Conservation (phyloP, 2,113 vertebrate species). For the Poeciliopsis retropinna region DNA sequence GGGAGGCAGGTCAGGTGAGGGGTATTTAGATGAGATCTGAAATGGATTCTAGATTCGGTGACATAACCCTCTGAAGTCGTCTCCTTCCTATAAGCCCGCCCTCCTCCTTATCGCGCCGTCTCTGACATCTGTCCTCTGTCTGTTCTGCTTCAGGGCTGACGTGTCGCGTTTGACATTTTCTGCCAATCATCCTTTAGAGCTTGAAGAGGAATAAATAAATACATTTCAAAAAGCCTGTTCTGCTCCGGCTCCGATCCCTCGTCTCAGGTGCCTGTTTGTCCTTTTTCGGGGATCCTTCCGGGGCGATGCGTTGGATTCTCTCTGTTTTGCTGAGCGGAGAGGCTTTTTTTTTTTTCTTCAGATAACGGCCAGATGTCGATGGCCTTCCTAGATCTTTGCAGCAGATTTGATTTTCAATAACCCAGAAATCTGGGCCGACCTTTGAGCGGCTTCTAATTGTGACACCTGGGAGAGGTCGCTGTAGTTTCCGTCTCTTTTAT, state of each 20-base stretch:
- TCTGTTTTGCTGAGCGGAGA: slow-evolving; percentile 2
- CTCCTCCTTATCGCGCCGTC: slow-evolving; percentile 54
- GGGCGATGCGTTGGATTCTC: slow-evolving; percentile 35
- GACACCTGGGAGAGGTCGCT: slow-evolving; percentile 61
- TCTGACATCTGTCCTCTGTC: slow-evolving; percentile 68
- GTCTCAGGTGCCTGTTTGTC: slow-evolving; percentile 62
- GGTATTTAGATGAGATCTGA: slow-evolving; percentile 45
- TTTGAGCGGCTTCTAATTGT: slow-evolving; percentile 71
- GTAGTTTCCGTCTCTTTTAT: slow-evolving; percentile 41
- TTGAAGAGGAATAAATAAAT: neutral
- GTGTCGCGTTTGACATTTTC: slow-evolving; percentile 63
- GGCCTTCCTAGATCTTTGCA: slow-evolving; percentile 68
- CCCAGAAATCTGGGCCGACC: slow-evolving; percentile 57
- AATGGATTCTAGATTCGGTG: slow-evolving; percentile 42
- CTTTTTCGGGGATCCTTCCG: slow-evolving; percentile 55
- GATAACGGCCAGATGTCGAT: slow-evolving; percentile 24
- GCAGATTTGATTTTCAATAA: slow-evolving; percentile 77
- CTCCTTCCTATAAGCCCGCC: slow-evolving; percentile 46
- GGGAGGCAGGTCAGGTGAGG: slow-evolving; percentile 48
- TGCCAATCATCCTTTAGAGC: slow-evolving; percentile 62
- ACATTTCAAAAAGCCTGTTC: neutral
- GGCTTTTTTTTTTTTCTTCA: slow-evolving; percentile 9
- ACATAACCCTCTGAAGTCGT: slow-evolving; percentile 64
- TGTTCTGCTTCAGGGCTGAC: slow-evolving; percentile 42
- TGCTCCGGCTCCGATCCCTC: slow-evolving; percentile 7